Percentiles rank a stretch among this genome's conserved stretches.
These are phyloP conservation scores for Eretmodus cyanostictus DNA, from an alignment of 2,113 vertebrate genomes.

Conservation along the genomic window DNA sequence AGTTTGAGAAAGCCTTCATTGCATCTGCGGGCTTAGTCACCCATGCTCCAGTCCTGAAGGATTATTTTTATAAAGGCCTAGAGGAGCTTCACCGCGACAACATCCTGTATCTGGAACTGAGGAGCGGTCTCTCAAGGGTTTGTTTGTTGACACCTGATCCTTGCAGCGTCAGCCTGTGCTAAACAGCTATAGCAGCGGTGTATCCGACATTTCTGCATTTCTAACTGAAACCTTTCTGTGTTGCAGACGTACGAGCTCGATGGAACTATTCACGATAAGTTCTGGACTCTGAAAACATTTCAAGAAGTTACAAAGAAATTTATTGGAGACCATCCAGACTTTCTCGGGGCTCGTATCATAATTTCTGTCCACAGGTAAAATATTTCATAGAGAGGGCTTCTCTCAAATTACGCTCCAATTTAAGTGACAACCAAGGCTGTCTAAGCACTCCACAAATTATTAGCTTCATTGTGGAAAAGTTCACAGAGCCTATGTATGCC, in stretches of 20 bases:
- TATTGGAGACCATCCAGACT: slow-evolving; percentile 73
- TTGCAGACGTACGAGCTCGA: slow-evolving; percentile 84
- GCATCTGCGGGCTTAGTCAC: slow-evolving; percentile 74
- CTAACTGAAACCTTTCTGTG: background rate
- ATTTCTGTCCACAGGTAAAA: slow-evolving; percentile 66
- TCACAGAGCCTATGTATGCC: background rate
- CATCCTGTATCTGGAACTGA: slow-evolving; percentile 82
- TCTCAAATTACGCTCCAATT: background rate
- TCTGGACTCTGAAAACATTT: slow-evolving; percentile 76
- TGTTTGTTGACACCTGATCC: slow-evolving; percentile 8
- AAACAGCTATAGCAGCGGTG: background rate
- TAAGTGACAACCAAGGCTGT: background rate
- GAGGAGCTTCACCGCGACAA: slow-evolving; percentile 80
- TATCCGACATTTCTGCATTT: background rate
- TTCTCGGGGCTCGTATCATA: slow-evolving; percentile 81
- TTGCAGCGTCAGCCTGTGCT: background rate
- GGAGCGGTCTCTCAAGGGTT: slow-evolving; percentile 77
- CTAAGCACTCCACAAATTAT: background rate
- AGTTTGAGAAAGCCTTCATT: slow-evolving; percentile 77
- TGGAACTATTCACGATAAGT: slow-evolving; percentile 71
- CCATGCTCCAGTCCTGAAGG: slow-evolving; percentile 83
- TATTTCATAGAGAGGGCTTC: background rate
- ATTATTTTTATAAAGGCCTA: slow-evolving; percentile 78
- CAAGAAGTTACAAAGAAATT: slow-evolving; percentile 74
- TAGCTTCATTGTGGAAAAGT: background rate